A percentile compares a stretch with the other conserved stretches of the same genome.
Evolutionary conservation across 2,888 invertebrate species (phyloP).

Genomic region (Macrosiphum euphorbiae): DNA sequence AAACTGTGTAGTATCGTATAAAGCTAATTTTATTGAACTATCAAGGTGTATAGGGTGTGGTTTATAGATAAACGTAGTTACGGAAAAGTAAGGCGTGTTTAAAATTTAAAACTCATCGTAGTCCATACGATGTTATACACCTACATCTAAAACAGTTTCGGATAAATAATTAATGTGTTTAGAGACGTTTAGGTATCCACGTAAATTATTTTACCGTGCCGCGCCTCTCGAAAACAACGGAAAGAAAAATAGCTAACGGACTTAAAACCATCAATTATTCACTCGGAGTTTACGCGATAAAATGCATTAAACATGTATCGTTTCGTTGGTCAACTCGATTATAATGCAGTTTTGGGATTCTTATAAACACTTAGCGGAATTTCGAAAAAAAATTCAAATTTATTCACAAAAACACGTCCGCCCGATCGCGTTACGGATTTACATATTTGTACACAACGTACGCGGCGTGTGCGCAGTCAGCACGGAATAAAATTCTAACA

Average conservation of each 20-base stretch:
- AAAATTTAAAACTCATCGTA: neutral
- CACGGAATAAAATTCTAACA: neutral
- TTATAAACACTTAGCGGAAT: neutral
- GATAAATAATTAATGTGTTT: neutral
- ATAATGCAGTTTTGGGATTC: neutral
- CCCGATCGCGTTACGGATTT: neutral
- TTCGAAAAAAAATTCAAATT: neutral
- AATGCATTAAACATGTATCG: neutral
- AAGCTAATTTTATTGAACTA: constrained; percentile 23
- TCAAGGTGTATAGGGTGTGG: neutral
- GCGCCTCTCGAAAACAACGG: neutral
- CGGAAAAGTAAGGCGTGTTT: neutral
- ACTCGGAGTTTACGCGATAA: neutral
- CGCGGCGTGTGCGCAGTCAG: neutral
- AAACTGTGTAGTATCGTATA: neutral
- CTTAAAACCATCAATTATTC: neutral
- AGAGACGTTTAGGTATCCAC: neutral
- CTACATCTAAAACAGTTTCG: neutral
- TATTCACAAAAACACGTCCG: neutral
- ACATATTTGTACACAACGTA: neutral
- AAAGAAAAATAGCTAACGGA: neutral
- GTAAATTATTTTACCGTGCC: neutral
- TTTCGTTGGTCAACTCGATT: neutral
- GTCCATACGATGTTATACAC: neutral
- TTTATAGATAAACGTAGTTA: neutral